A percentile compares a stretch with the other conserved stretches of the same genome.
phyloP scores from a whole-genome alignment of 2,113 vertebrate genomes.

The Lasiurus cinereus region DNA sequence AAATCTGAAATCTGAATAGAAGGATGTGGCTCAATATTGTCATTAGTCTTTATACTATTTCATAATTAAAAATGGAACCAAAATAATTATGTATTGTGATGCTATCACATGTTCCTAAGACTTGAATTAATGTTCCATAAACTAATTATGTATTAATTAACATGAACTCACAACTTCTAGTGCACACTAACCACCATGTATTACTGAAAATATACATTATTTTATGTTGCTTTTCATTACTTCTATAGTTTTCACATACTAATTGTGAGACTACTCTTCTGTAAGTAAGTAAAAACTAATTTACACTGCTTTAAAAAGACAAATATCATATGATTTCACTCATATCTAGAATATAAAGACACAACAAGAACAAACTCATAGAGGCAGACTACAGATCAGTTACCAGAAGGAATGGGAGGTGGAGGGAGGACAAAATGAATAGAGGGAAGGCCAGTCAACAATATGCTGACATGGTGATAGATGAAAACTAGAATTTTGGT shows the following conservation, averaged over 20 bases:
- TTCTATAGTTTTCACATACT: not conserved
- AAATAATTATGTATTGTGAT: not conserved
- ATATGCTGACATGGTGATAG: not conserved
- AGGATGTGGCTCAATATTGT: not conserved
- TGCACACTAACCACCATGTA: not conserved
- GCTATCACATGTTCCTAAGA: not conserved
- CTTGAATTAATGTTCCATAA: not conserved
- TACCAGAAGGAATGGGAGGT: not conserved
- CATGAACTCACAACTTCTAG: not conserved
- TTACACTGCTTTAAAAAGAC: not conserved
- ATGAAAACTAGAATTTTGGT: not conserved
- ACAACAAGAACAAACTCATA: not conserved
- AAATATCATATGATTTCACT: not conserved
- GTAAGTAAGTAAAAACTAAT: not conserved
- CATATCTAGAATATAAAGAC: not conserved
- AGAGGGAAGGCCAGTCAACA: too few species aligned
- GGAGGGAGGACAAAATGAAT: not conserved
- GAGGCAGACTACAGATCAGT: too few species aligned
- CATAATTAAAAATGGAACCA: not conserved
- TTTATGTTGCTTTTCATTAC: not conserved
- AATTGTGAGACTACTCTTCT: not conserved
- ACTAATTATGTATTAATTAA: not conserved
- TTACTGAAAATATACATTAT: not conserved
- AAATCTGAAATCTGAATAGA: not conserved
- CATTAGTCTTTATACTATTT: slow-evolving; percentile 1